Evolutionary conservation across 2,888 invertebrate species (phyloP).

Genomic region (Xestia sexstrigata): DNA sequence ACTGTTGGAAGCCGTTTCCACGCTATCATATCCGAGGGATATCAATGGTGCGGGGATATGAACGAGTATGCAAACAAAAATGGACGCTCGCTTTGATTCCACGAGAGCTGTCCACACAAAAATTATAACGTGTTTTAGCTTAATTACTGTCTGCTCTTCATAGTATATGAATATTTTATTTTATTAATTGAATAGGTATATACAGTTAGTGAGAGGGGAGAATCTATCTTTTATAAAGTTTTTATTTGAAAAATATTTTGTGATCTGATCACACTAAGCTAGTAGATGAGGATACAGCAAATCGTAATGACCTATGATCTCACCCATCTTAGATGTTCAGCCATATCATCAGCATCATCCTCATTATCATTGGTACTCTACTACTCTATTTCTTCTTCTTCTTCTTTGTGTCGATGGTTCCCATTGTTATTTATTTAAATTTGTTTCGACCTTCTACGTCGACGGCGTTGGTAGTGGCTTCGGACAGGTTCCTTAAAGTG

Average conservation of each 20-base stretch:
- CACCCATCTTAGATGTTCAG: not conserved
- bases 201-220: not conserved
- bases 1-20: conserved; percentile 69
- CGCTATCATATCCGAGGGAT: conserved; percentile 71
- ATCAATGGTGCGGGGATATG: conserved; percentile 83
- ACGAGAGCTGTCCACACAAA: conserved; percentile 72
- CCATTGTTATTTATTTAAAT: no score
- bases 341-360: no score
- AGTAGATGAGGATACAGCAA: not conserved
- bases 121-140: conserved; percentile 71
- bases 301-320: not conserved
- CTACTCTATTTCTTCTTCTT: no score
- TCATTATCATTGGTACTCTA: no score
- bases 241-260: not conserved
- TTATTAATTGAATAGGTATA: conserved; percentile 5
- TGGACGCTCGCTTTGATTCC: conserved; percentile 81
- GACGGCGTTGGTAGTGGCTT: no score
- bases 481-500: no score
- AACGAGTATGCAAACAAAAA: conserved; percentile 88
- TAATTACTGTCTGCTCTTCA: conserved; percentile 62
- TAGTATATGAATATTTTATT: conserved; percentile 2
- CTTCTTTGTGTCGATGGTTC: no score
- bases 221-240: conserved; percentile 1
- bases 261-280: not conserved
- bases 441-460: no score